phyloP scores from a whole-genome alignment of 2,113 vertebrate genomes.

The Oplegnathus fasciatus region DNA sequence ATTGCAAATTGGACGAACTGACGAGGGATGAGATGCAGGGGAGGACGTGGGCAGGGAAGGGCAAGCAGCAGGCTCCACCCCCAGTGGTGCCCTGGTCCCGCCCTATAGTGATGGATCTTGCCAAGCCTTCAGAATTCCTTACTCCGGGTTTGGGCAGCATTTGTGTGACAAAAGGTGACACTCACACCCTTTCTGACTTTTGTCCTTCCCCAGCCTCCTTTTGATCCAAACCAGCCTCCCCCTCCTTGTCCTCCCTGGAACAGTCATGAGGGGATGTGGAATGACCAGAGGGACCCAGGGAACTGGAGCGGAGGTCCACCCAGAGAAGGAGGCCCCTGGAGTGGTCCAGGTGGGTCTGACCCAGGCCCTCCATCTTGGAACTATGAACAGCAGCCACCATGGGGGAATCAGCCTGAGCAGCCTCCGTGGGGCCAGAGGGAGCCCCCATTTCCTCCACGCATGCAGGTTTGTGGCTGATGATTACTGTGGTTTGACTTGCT shows the following conservation, averaged over 20 bases:
- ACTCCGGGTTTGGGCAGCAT: neutral
- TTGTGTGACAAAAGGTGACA: neutral
- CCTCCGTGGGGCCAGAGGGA: conserved; percentile 97
- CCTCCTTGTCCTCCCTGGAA: conserved; percentile 98
- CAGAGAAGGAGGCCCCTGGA: conserved; percentile 89
- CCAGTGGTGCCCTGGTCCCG: neutral
- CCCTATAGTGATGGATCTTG: neutral
- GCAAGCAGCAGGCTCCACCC: neutral
- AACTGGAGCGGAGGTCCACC: conserved; percentile 91
- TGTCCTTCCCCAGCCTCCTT: conserved; percentile 80
- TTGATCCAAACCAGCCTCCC: conserved; percentile 89
- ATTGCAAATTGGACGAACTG: too few species aligned
- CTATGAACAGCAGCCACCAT: conserved; percentile 92
- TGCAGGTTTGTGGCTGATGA: conserved; percentile 82
- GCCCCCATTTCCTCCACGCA: conserved; percentile 91
- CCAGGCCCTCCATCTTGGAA: conserved; percentile 90
- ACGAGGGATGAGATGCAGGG: too few species aligned
- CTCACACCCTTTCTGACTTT: neutral
- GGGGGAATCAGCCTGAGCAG: conserved; percentile 94
- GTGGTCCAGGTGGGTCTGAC: conserved; percentile 88
- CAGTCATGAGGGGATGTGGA: conserved; percentile 98
- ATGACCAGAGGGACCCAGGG: conserved; percentile 92
- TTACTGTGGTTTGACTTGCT: neutral
- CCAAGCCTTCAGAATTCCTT: neutral
- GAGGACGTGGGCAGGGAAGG: too few species aligned